Base-by-base conservation (phyloP, 2,888 invertebrate species). In the Synergus japonicus region DNA sequence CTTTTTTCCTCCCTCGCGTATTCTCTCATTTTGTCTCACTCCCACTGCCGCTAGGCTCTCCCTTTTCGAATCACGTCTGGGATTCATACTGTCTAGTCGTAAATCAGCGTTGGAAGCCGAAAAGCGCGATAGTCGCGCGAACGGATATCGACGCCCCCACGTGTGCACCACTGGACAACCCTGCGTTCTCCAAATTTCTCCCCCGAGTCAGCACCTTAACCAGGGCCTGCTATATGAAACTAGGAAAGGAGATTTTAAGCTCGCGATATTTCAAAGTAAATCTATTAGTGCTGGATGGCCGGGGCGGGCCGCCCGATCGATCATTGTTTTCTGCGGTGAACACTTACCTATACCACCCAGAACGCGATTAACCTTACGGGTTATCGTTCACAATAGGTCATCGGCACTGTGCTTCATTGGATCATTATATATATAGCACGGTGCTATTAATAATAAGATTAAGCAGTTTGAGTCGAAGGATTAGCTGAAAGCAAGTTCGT, bases 61-160 rank as follows among this genome's bases (percentile, higher is more conserved):
- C 60, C 63, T 63, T 76, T 76, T 29, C 81, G 83, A 83, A 82
- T 80, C 85, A 85, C 81, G 82, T 82, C 82, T 77, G 84, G 83
- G 86, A 88, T 87, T 88, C 87, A 85, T 86, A 87, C 86, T 84
- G 86, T 86, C 84, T 83, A 79, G 83, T 84, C 87, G 86, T 89
- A 89, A 89, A 89, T 89, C 89, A 87, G 80, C 46, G 79, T 13
- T 43, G 65, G 44, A 54, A 54, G 73, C 73, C 64, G 18, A 73
- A 73, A 73, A 73, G 73, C 73, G 73, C 49, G 49, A 37, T 73
- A 73, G 73, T 73, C 73, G 73, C 73, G 37, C 15, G 73, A 69
- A 12, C 46, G 65, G 69, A 73, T 73, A 73, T 73, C 73, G 73
- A 73, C 49, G 37, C 54, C n/a, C 37, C 15, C 54, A n/a, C 15